A percentile compares a stretch with the other conserved stretches of the same genome.
These are phyloP conservation scores for Siniperca chuatsi DNA, from an alignment of 2,113 vertebrate species.

Conservation along the genomic window DNA sequence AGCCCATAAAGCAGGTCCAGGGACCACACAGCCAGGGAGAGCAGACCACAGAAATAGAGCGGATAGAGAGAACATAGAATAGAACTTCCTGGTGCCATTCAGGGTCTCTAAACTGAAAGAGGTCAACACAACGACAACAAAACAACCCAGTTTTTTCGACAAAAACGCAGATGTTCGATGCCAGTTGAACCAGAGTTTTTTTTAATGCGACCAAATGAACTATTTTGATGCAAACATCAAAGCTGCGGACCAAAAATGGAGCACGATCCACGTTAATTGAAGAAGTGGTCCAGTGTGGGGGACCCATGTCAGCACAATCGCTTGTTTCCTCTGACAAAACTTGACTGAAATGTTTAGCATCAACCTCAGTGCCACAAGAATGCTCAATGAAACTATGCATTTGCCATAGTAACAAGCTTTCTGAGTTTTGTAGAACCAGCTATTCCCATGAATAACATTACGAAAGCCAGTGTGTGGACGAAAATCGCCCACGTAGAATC, in stretches of 20 bases:
- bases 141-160: conserved; percentile 40
- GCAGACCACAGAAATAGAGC: conserved; percentile 66
- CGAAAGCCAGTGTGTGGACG: not conserved
- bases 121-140: conserved; percentile 51
- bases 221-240: conserved; percentile 71
- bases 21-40: conserved; percentile 81
- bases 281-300: conserved; percentile 33
- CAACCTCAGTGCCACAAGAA: conserved; percentile 38
- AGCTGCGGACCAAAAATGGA: conserved; percentile 35
- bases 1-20: conserved; percentile 79
- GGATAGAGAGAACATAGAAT: conserved; percentile 63
- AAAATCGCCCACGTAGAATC: conserved; percentile 24
- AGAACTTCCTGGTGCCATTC: conserved; percentile 74
- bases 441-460: conserved; percentile 17
- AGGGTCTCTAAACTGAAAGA: conserved; percentile 53
- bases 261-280: conserved; percentile 35
- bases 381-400: conserved; percentile 31
- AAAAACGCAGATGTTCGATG: conserved; percentile 61
- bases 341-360: conserved; percentile 50
- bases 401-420: conserved; percentile 33
- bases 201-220: conserved; percentile 44
- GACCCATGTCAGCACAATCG: conserved; percentile 45
- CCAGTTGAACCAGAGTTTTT: conserved; percentile 27
- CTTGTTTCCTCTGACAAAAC: conserved; percentile 50
- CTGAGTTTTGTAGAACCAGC: not conserved